Percentiles rank a stretch among this genome's conserved stretches.
phyloP scores from a whole-genome alignment of 2,113 vertebrate species.

The Sminthopsis crassicaudata region DNA sequence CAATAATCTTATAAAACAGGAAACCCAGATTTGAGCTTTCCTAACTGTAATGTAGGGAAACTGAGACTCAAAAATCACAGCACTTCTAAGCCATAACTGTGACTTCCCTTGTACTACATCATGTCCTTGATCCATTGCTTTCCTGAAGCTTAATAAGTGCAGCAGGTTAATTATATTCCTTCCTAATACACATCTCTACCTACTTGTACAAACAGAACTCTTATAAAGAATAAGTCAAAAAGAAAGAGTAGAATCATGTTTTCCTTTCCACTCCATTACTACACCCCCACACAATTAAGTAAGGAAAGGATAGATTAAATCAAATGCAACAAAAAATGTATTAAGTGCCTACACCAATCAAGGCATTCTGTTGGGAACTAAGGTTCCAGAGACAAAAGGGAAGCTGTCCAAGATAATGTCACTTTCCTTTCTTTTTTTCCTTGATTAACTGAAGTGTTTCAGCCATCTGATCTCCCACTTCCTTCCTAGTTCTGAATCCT shows the following conservation, averaged over 20 bases:
- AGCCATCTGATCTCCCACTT: neutral
- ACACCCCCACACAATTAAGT: neutral
- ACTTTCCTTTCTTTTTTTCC: neutral
- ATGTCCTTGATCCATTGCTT: neutral
- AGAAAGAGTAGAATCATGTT: neutral
- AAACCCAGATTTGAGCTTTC: neutral
- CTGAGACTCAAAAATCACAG: neutral
- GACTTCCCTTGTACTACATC: neutral
- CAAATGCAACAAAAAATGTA: neutral
- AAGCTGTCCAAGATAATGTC: neutral
- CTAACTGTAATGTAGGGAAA: neutral
- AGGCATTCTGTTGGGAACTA: neutral
- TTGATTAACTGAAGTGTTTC: neutral
- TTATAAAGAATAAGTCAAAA: neutral
- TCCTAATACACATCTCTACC: neutral
- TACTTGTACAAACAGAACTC: neutral
- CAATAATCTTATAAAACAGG: neutral
- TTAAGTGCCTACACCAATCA: neutral
- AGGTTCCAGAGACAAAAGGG: neutral
- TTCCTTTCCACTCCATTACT: neutral
- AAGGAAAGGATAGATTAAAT: neutral
- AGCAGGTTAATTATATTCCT: neutral
- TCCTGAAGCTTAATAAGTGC: neutral
- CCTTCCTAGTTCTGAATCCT: neutral
- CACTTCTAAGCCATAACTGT: neutral